Evolutionary conservation across 2,797 vertebrate species (phyloP).

Genomic region (Knipowitschia caucasica): DNA sequence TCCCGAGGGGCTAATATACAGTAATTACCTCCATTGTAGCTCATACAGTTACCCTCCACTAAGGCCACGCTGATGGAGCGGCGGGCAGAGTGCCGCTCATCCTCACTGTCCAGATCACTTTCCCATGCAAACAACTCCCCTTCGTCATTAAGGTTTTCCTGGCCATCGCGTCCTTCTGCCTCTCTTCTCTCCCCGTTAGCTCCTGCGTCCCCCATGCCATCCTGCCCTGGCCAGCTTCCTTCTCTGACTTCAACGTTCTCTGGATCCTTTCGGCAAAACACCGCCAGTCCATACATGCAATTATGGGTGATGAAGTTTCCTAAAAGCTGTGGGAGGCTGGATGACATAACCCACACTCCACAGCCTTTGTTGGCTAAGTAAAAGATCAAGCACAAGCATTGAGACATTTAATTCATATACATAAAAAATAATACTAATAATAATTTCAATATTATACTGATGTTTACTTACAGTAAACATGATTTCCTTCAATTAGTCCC

Average conservation of each 20-base stretch:
- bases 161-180: slow-evolving; percentile 66
- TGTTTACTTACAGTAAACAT: slow-evolving; percentile 82
- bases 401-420: background rate
- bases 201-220: slow-evolving; percentile 62
- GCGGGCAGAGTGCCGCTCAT: slow-evolving; percentile 76
- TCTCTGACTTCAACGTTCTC: slow-evolving; percentile 66
- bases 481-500: slow-evolving; percentile 88
- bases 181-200: slow-evolving; percentile 64
- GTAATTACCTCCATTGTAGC: slow-evolving; percentile 65
- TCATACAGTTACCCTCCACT: slow-evolving; percentile 88
- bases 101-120: slow-evolving; percentile 84
- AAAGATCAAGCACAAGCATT: slow-evolving; percentile 2
- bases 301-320: slow-evolving; percentile 87
- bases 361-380: slow-evolving; percentile 88
- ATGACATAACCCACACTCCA: slow-evolving; percentile 90
- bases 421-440: no score
- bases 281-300: slow-evolving; percentile 85
- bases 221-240: slow-evolving; percentile 74
- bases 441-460: background rate
- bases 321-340: slow-evolving; percentile 87
- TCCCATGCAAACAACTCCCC: slow-evolving; percentile 85
- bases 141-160: slow-evolving; percentile 87
- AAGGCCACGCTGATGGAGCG: slow-evolving; percentile 81
- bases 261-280: slow-evolving; percentile 87
- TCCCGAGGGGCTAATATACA: background rate